Percentiles rank a stretch among this genome's conserved stretches.
phyloP scores from a whole-genome alignment of 2,888 invertebrate species.

The Drosophila neotestacea region DNA sequence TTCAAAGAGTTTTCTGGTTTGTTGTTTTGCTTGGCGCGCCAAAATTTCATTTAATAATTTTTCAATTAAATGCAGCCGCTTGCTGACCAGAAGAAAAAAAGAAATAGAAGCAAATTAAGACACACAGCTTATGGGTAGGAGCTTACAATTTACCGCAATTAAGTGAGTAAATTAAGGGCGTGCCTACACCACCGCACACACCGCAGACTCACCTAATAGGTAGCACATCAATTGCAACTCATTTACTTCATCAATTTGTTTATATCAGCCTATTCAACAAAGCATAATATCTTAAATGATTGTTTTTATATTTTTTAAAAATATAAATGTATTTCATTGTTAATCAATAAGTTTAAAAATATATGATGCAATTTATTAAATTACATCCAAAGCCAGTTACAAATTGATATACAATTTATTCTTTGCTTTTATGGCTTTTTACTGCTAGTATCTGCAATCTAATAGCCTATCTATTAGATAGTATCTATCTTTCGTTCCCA shows the following conservation, averaged over 20 bases:
- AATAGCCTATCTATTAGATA: neutral
- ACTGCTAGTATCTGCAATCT: neutral
- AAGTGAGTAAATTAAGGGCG: slow-evolving; percentile 54
- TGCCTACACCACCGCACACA: slow-evolving; percentile 19
- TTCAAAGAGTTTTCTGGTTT: slow-evolving; percentile 22
- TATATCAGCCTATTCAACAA: no score
- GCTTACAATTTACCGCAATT: slow-evolving; percentile 74
- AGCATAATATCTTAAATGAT: no score
- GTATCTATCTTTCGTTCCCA: neutral
- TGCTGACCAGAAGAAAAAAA: slow-evolving; percentile 46
- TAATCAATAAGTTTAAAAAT: no score
- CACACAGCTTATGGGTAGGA: slow-evolving; percentile 28
- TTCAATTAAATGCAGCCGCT: slow-evolving; percentile 79
- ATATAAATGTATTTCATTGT: no score
- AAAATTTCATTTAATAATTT: slow-evolving; percentile 78
- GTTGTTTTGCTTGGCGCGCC: slow-evolving; percentile 29
- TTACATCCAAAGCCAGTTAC: neutral
- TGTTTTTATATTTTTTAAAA: no score
- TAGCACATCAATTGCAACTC: neutral
- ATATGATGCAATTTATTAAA: neutral
- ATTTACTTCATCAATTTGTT: neutral
- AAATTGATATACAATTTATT: neutral
- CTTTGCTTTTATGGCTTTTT: neutral
- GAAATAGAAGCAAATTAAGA: slow-evolving; percentile 38
- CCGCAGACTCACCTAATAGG: neutral